Percentiles rank a stretch among this genome's conserved stretches.
Evolutionary conservation across 2,888 invertebrate species (phyloP).

Genomic region (Didymodactylos carnosus): DNA sequence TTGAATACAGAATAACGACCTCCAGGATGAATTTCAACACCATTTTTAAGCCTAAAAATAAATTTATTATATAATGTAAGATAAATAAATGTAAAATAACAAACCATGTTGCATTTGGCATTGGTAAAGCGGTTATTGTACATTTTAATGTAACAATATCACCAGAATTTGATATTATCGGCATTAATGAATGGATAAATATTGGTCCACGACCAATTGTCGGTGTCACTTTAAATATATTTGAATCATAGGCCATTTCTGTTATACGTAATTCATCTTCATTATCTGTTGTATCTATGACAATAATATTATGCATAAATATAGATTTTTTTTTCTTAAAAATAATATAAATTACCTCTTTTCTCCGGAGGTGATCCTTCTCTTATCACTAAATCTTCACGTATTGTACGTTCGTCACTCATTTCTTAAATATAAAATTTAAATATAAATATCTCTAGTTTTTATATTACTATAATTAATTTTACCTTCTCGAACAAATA

Average conservation of each 20-base stretch:
- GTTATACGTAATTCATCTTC: background rate
- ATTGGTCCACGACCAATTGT: background rate
- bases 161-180: background rate
- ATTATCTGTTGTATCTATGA: background rate
- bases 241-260: background rate
- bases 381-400: background rate
- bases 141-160: slow-evolving; percentile 8
- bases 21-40: slow-evolving; percentile 20
- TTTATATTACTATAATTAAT: too few species aligned
- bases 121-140: slow-evolving; percentile 7
- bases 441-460: background rate
- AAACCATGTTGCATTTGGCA: slow-evolving; percentile 11
- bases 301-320: background rate
- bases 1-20: background rate
- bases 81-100: too few species aligned
- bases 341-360: background rate
- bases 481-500: slow-evolving; percentile 21
- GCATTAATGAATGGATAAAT: background rate
- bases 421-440: background rate
- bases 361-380: background rate
- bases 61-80: background rate
- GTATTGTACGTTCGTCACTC: background rate
- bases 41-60: slow-evolving; percentile 24
- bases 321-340: background rate
- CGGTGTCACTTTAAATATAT: background rate